phyloP scores from a whole-genome alignment of 1,140 invertebrate genomes.

The Drosophila nikananu region DNA sequence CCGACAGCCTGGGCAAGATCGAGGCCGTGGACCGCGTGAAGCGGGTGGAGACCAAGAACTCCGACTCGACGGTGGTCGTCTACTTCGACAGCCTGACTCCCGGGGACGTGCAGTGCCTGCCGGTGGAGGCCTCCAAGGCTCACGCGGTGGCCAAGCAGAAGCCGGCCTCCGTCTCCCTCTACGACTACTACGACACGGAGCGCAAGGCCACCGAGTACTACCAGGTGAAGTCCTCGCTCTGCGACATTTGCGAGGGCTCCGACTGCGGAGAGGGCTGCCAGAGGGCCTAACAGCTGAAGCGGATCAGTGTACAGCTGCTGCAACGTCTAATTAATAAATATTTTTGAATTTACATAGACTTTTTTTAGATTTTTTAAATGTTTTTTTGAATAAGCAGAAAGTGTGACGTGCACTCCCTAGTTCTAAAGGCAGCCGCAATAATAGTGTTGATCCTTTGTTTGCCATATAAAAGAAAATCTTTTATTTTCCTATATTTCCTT shows the following conservation, averaged over 20 bases:
- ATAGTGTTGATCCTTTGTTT: too few relatives aligned
- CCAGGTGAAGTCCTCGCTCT: constrained; percentile 89
- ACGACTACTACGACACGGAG: constrained; percentile 96
- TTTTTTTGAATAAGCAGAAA: too few relatives aligned
- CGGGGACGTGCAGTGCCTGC: constrained; percentile 91
- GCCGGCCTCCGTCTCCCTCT: constrained; percentile 93
- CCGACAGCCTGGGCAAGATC: constrained; percentile 63
- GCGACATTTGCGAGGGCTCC: constrained; percentile 91
- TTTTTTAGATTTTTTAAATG: not conserved
- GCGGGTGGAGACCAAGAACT: constrained; percentile 91
- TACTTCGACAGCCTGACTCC: constrained; percentile 93
- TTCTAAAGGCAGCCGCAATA: too few relatives aligned
- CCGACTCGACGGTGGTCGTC: constrained; percentile 91
- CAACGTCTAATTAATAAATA: not conserved
- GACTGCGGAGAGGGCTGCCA: constrained; percentile 87
- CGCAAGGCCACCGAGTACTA: constrained; percentile 91
- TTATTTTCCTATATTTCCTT: too few relatives aligned
- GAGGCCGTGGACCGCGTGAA: constrained; percentile 67
- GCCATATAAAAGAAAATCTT: too few relatives aligned
- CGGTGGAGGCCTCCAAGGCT: constrained; percentile 92
- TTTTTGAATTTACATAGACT: not conserved
- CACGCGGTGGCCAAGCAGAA: constrained; percentile 94
- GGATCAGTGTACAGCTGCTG: not conserved
- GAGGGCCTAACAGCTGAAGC: constrained; percentile 9
- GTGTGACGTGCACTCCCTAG: too few relatives aligned